Percentiles rank a stretch among this genome's conserved stretches.
Evolutionary conservation across 1,140 invertebrate genomes (phyloP).

Genomic region (Nomia melanderi): DNA sequence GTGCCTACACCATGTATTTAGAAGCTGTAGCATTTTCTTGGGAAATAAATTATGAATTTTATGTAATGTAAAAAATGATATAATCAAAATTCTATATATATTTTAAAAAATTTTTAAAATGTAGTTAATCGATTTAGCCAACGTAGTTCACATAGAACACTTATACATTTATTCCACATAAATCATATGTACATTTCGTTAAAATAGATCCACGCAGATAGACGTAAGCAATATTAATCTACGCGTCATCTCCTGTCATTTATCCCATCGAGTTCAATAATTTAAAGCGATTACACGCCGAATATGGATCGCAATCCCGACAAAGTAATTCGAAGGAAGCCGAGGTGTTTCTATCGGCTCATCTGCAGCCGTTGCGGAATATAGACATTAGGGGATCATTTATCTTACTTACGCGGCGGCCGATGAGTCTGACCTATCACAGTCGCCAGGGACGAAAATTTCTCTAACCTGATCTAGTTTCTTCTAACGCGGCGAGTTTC

Average conservation of each 20-base stretch:
- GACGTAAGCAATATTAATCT: too few species aligned
- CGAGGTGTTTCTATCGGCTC: slow-evolving; percentile 46
- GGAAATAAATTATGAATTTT: too few species aligned
- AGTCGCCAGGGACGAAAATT: slow-evolving; percentile 60
- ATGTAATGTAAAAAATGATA: too few species aligned
- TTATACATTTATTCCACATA: too few species aligned
- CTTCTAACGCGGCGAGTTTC: slow-evolving; percentile 20
- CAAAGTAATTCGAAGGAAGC: slow-evolving; percentile 27
- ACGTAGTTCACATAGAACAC: too few species aligned
- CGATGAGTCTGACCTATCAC: slow-evolving; percentile 63
- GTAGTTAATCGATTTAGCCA: too few species aligned
- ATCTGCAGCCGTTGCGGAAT: slow-evolving; percentile 46
- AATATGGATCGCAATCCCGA: background rate
- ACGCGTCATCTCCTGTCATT: background rate
- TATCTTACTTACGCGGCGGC: slow-evolving; percentile 64
- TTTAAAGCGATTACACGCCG: background rate
- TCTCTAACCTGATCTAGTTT: slow-evolving; percentile 45
- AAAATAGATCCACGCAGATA: too few species aligned
- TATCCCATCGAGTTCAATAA: background rate
- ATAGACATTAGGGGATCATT: slow-evolving; percentile 64
- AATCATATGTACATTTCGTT: too few species aligned
- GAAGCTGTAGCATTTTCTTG: too few species aligned
- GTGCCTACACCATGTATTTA: too few species aligned
- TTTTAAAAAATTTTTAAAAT: too few species aligned
- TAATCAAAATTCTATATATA: too few species aligned